A percentile compares a stretch with the other conserved stretches of the same genome.
Conservation (phyloP, 92 coral and sea anemone genomes). For the Porites divaricata region DNA sequence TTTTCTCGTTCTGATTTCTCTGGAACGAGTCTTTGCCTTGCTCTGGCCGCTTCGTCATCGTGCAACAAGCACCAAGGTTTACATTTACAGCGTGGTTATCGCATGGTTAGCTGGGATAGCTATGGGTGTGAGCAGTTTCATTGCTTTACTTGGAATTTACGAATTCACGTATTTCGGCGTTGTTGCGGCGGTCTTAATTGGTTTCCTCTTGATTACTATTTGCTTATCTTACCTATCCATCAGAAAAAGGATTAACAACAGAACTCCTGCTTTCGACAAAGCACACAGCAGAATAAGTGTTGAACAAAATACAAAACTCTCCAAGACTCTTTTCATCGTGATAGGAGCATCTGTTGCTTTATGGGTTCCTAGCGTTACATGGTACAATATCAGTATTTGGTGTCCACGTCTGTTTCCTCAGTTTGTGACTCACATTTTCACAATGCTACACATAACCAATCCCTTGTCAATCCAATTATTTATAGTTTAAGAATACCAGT, state of each 20-base stretch:
- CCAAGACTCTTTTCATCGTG: neutral
- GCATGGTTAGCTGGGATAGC: neutral
- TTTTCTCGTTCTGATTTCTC: no score
- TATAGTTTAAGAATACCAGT: slow-evolving; percentile 3
- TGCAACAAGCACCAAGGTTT: no score
- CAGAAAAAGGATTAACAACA: neutral
- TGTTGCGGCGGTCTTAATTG: neutral
- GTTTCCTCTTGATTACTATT: neutral
- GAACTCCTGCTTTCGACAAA: neutral
- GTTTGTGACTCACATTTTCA: neutral
- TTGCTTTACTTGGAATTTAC: neutral
- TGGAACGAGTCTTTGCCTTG: no score
- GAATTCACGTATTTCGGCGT: neutral
- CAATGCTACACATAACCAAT: neutral
- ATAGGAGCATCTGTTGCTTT: neutral
- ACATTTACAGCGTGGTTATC: neutral
- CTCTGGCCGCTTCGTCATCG: no score
- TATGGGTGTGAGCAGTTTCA: neutral
- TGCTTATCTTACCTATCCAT: neutral
- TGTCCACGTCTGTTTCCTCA: neutral
- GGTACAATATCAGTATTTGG: neutral
- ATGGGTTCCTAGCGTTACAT: neutral
- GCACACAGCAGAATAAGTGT: neutral
- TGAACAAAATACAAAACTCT: neutral
- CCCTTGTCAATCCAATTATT: slow-evolving; percentile 9